Evolutionary conservation across 2,113 vertebrate species (phyloP).

Genomic region (Nycticebus coucang): DNA sequence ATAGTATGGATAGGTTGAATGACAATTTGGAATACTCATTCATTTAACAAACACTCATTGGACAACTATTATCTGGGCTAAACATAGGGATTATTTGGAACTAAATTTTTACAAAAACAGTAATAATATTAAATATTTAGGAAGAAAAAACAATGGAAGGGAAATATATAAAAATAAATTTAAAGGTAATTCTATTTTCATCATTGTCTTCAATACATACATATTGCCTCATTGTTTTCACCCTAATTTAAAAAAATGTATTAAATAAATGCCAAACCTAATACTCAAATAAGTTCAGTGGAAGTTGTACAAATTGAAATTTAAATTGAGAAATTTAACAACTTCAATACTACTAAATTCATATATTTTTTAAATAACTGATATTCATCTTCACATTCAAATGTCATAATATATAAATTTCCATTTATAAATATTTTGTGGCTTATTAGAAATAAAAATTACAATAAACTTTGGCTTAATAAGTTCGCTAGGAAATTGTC

Average conservation of each 20-base stretch:
- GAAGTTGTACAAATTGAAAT: background rate
- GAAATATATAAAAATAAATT: background rate
- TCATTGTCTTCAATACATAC: background rate
- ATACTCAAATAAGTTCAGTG: background rate
- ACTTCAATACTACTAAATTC: background rate
- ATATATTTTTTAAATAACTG: background rate
- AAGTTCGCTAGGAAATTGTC: constrained; percentile 32
- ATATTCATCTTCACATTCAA: constrained; percentile 59
- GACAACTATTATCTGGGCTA: background rate
- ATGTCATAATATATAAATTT: constrained; percentile 24
- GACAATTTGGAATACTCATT: background rate
- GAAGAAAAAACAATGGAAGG: background rate
- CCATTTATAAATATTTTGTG: constrained; percentile 51
- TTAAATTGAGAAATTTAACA: constrained; percentile 25
- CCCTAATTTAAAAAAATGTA: background rate
- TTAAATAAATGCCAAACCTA: background rate
- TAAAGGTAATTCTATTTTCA: background rate
- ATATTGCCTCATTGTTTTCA: background rate
- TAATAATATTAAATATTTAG: background rate
- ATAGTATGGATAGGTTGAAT: constrained; percentile 1
- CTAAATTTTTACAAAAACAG: background rate
- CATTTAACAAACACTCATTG: background rate
- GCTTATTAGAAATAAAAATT: constrained; percentile 34
- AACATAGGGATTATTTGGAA: background rate
- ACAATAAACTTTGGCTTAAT: constrained; percentile 28